Evolutionary conservation across 2,797 vertebrate genomes (phyloP).

Genomic region (Scomberomorus guttatus): DNA sequence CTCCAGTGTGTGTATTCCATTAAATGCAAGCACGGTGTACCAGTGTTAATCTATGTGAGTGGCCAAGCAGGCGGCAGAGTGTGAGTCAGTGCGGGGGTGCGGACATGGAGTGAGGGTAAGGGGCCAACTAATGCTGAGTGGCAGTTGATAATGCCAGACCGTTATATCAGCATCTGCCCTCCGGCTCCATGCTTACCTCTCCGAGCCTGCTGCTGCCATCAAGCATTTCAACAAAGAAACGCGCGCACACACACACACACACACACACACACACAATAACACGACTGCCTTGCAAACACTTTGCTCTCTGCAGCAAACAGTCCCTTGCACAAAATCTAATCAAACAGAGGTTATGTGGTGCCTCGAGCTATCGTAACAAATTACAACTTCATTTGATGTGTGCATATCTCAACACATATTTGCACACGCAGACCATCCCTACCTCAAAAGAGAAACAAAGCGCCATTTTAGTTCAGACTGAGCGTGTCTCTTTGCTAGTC

Average conservation of each 20-base stretch:
- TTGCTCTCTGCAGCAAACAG: slow-evolving; percentile 67
- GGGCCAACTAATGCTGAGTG: slow-evolving; percentile 86
- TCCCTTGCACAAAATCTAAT: slow-evolving; percentile 75
- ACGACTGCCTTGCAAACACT: slow-evolving; percentile 53
- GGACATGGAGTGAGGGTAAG: slow-evolving; percentile 80
- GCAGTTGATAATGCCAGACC: slow-evolving; percentile 88
- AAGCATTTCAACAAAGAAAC: slow-evolving; percentile 70
- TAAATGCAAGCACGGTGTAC: slow-evolving; percentile 76
- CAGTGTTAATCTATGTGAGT: slow-evolving; percentile 83
- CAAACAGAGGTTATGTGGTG: slow-evolving; percentile 77
- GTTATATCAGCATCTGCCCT: slow-evolving; percentile 88
- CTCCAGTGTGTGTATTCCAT: slow-evolving; percentile 73
- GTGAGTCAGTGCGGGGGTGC: slow-evolving; percentile 88
- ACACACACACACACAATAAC: slow-evolving; percentile 33
- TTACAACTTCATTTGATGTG: slow-evolving; percentile 79
- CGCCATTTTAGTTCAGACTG: slow-evolving; percentile 33
- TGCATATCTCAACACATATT: slow-evolving; percentile 67
- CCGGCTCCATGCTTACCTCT: slow-evolving; percentile 79
- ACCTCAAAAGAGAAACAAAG: slow-evolving; percentile 48
- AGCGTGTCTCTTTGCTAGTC: neutral
- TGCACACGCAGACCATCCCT: slow-evolving; percentile 35
- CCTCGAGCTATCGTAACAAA: slow-evolving; percentile 78
- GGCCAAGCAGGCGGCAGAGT: slow-evolving; percentile 80
- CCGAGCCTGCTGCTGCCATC: slow-evolving; percentile 67
- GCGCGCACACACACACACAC: slow-evolving; percentile 24